Evolutionary conservation across 2,888 invertebrate genomes (phyloP).

Genomic region (Allolobophora icterica): DNA sequence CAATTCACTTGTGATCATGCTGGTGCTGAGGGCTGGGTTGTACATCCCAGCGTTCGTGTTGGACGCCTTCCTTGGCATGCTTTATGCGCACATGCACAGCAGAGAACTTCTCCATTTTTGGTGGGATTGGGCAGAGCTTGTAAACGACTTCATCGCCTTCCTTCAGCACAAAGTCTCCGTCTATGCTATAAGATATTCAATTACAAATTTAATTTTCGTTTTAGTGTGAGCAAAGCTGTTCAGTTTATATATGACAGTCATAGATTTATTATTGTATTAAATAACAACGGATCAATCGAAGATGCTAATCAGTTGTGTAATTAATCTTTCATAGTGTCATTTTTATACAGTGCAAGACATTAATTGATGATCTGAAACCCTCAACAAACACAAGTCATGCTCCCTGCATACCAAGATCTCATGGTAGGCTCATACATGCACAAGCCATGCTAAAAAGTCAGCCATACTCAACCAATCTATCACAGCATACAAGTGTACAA

Average conservation of each 20-base stretch:
- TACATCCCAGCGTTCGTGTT: conserved; percentile 80
- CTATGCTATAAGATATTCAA: conserved; percentile 72
- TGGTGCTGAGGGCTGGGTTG: conserved; percentile 30
- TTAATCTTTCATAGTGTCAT: too few species aligned
- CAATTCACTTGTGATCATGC: conserved; percentile 4
- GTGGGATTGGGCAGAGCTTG: conserved; percentile 82
- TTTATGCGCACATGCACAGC: conserved; percentile 86
- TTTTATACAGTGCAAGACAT: too few species aligned
- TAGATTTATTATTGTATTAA: too few species aligned
- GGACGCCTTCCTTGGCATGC: conserved; percentile 77
- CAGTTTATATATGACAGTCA: not conserved
- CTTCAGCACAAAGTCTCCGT: conserved; percentile 86
- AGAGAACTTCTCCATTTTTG: conserved; percentile 83
- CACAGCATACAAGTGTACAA: not conserved
- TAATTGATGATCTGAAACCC: too few species aligned
- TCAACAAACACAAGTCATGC: too few species aligned
- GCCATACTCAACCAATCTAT: not conserved
- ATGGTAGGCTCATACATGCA: not conserved
- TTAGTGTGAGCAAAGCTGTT: not conserved
- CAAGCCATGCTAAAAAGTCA: not conserved
- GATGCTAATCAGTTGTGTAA: not conserved
- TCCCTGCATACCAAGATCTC: not conserved
- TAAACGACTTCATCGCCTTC: conserved; percentile 85
- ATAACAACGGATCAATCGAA: not conserved
- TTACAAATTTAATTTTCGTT: not conserved